Base-by-base conservation (phyloP, 2,113 vertebrate species). In the Rhea americana region DNA sequence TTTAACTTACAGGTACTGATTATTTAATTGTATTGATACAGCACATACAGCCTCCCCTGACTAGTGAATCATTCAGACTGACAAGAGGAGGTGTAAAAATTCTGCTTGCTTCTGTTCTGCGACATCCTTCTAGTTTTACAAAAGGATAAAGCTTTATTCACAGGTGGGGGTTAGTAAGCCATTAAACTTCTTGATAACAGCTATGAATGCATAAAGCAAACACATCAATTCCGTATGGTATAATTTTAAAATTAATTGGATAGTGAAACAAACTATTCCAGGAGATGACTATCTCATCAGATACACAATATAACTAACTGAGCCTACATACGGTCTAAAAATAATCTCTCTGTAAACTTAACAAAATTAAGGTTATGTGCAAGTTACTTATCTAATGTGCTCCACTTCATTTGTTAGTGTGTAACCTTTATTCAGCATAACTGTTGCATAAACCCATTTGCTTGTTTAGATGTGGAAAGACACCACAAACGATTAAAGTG, bases 1-100 rank as follows among this genome's bases (percentile, higher is more conserved):
- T 98, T 98, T 98, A 97, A 97, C 96, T 97, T 98, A 97, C 97
- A 98, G 97, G 97, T 97, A 97, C 97, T 97, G 97, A 98, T 98
- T 98, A 97, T 98, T 96, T 97, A 97, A 97, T 97, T 97, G 96
- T 97, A 97, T 98, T 98, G 97, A 97, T 97, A 97, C 12, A 95
- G 96, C 93, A 97, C 96, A 97, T 66, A 65, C 92, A 97, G 92
- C 97, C 97, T 97, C 90, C 97, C 92, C 95, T 91, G 92, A 96
- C 92, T 96, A 90, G 74, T 97, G 97, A 97, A 96, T 98, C 98
- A 98, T 96, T 93, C 78, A 95, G 93, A 97, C 82, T 97, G 98
- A 97, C 97, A 98, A 95, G 96, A 97, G 96, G 96, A 97, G 97
- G 94, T 97, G 91, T 97, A 93, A 95, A 96, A 96, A 87, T 70